Percentiles rank a stretch among this genome's conserved stretches.
Evolutionary conservation across 2,888 invertebrate genomes (phyloP).

Genomic region (Eumerus sabulonum): DNA sequence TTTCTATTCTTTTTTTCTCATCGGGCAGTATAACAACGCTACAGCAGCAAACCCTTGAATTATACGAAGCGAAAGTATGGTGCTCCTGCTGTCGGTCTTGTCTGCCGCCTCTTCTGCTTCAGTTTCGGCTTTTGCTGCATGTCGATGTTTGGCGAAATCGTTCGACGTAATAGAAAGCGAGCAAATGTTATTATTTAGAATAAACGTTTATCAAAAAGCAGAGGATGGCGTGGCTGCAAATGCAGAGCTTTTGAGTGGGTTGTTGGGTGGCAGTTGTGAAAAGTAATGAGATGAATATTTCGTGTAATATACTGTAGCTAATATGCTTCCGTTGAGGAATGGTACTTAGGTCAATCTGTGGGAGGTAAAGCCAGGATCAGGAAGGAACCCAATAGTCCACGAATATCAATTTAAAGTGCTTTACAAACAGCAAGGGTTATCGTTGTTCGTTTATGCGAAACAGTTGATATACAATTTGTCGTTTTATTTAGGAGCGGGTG

Average conservation of each 20-base stretch:
- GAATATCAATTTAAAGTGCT: conserved; percentile 41
- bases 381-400: conserved; percentile 40
- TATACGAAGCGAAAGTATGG: conserved; percentile 47
- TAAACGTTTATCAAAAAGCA: conserved; percentile 53
- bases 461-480: conserved; percentile 8
- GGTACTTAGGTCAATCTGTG: conserved; percentile 36
- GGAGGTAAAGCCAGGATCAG: conserved; percentile 34
- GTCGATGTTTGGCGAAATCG: conserved; percentile 30
- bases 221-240: background rate
- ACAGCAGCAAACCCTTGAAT: conserved; percentile 44
- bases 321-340: conserved; percentile 39
- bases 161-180: conserved; percentile 36
- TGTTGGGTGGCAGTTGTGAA: conserved; percentile 45
- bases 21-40: conserved; percentile 5
- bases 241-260: conserved; percentile 13
- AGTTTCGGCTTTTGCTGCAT: conserved; percentile 14
- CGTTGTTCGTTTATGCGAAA: conserved; percentile 1
- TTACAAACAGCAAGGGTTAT: conserved; percentile 30
- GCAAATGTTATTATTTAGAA: conserved; percentile 65
- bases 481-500: background rate
- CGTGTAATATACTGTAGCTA: conserved; percentile 49
- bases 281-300: conserved; percentile 67
- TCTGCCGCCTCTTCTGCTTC: conserved; percentile 11
- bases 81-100: conserved; percentile 13
- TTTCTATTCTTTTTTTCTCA: background rate